Percentiles rank a stretch among this genome's conserved stretches.
Evolutionary conservation across 2,797 vertebrate species (phyloP).

Genomic region (Sebastes nivosus): DNA sequence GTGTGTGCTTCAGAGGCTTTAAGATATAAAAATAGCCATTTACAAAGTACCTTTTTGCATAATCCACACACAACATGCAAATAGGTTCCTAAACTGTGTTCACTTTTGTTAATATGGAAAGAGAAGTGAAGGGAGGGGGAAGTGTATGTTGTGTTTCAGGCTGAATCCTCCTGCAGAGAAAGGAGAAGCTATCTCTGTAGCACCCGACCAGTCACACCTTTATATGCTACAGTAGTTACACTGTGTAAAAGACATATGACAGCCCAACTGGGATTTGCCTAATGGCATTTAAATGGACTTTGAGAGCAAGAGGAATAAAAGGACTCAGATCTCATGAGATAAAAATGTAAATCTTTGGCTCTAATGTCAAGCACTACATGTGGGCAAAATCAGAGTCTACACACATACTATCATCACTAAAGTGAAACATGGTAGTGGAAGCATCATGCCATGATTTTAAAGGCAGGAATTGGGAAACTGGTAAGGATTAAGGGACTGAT

Average conservation of each 20-base stretch:
- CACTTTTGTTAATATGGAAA: background rate
- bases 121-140: background rate
- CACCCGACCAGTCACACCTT: background rate
- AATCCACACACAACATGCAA: background rate
- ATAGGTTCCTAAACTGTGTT: background rate
- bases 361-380: constrained; percentile 1
- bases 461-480: background rate
- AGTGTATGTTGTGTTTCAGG: background rate
- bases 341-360: background rate
- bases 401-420: background rate
- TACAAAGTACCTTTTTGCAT: background rate
- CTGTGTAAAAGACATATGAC: background rate
- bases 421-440: background rate
- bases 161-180: background rate
- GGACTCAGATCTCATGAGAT: background rate
- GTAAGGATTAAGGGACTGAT: background rate
- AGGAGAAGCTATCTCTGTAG: background rate
- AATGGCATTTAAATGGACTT: background rate
- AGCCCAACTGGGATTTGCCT: background rate
- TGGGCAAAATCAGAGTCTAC: background rate
- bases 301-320: background rate
- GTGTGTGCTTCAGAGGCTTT: background rate
- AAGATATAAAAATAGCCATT: background rate
- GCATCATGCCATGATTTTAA: background rate
- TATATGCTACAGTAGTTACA: background rate